Conservation (phyloP, 1,140 invertebrate species). For the Odontomachus brunneus region DNA sequence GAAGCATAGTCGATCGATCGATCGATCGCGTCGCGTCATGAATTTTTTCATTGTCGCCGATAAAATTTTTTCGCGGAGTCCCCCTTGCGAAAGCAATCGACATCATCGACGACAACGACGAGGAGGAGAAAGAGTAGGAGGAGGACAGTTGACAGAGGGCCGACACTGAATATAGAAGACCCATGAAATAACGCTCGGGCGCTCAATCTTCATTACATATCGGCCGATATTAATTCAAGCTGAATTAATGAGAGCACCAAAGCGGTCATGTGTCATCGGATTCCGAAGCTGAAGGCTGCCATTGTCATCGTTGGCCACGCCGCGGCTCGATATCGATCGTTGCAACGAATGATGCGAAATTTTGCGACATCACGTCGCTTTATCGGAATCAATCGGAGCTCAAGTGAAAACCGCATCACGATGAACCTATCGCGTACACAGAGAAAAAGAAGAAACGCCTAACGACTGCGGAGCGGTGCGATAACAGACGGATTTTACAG, state of each 20-base stretch:
- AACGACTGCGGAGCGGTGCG: too few relatives aligned
- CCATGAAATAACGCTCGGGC: slow-evolving; percentile 34
- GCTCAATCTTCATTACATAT: slow-evolving; percentile 19
- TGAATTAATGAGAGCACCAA: slow-evolving; percentile 21
- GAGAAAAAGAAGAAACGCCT: too few relatives aligned
- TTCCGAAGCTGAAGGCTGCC: slow-evolving; percentile 24
- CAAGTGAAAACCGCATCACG: too few relatives aligned
- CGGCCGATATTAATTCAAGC: slow-evolving; percentile 30
- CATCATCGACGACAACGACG: too few relatives aligned
- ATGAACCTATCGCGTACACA: too few relatives aligned
- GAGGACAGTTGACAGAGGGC: background rate
- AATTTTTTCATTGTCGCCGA: too few relatives aligned
- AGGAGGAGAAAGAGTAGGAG: too few relatives aligned
- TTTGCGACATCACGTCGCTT: background rate
- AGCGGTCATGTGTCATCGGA: slow-evolving; percentile 21
- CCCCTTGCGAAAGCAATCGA: background rate
- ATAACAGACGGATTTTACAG: too few relatives aligned
- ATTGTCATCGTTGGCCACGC: background rate
- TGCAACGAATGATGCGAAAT: background rate
- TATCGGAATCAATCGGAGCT: too few relatives aligned
- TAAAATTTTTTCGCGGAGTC: background rate
- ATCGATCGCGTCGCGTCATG: background rate
- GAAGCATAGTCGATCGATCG: background rate
- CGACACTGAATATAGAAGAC: too few relatives aligned
- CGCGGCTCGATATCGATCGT: background rate